Evolutionary conservation across 1,140 invertebrate species (phyloP).

Genomic region (Drosophila pandora): DNA sequence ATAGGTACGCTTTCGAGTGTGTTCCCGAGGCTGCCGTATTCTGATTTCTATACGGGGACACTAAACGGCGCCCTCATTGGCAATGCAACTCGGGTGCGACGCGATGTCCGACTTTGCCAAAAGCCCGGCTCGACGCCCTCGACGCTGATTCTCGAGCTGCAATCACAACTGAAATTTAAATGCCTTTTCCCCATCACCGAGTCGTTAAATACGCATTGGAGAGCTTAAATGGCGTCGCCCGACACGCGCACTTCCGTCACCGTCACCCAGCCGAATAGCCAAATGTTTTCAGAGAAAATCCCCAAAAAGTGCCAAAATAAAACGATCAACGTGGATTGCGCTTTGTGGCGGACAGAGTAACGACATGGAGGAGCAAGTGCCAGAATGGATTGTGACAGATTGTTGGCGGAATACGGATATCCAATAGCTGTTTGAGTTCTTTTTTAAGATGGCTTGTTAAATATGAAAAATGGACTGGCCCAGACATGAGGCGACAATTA

Average conservation of each 20-base stretch:
- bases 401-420: slow-evolving; percentile 19
- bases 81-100: slow-evolving; percentile 53
- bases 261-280: slow-evolving; percentile 31
- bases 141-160: slow-evolving; percentile 37
- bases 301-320: slow-evolving; percentile 20
- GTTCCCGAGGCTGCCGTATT: slow-evolving; percentile 18
- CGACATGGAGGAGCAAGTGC: slow-evolving; percentile 54
- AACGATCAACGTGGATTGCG: slow-evolving; percentile 26
- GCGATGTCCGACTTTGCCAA: slow-evolving; percentile 50
- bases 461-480: slow-evolving; percentile 54
- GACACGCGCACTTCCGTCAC: slow-evolving; percentile 75
- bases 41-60: slow-evolving; percentile 54
- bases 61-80: slow-evolving; percentile 42
- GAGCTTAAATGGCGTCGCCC: slow-evolving; percentile 48
- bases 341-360: slow-evolving; percentile 37
- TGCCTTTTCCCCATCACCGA: slow-evolving; percentile 19
- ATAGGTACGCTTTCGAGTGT: slow-evolving; percentile 5
- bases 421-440: slow-evolving; percentile 55
- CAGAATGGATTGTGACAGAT: slow-evolving; percentile 70
- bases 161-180: slow-evolving; percentile 60
- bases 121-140: slow-evolving; percentile 56
- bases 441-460: slow-evolving; percentile 63
- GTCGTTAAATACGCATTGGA: slow-evolving; percentile 48
- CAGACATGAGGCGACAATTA: slow-evolving; percentile 17
- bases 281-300: slow-evolving; percentile 61